A percentile compares a stretch with the other conserved stretches of the same genome.
Conservation (phyloP, 2,888 invertebrate species). For the Priocnemis perturbator region DNA sequence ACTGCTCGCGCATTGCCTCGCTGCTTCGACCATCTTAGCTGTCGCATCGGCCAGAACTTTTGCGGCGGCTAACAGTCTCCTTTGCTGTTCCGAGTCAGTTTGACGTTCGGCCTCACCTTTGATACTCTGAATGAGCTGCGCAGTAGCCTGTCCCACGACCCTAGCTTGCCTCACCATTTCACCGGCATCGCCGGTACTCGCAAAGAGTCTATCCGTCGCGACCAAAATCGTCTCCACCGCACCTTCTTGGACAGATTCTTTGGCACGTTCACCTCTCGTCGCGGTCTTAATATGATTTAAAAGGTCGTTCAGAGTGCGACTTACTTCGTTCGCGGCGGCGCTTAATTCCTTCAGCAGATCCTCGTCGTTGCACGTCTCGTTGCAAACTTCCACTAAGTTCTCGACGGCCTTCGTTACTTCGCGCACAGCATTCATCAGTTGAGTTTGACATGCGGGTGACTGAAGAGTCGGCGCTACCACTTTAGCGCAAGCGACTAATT, state of each 20-base stretch:
- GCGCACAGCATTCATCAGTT: slow-evolving; percentile 92
- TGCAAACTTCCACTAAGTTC: slow-evolving; percentile 88
- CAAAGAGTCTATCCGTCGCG: slow-evolving; percentile 91
- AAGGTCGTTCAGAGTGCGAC: slow-evolving; percentile 91
- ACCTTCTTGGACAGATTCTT: slow-evolving; percentile 82
- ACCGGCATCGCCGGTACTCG: slow-evolving; percentile 89
- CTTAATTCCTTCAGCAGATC: slow-evolving; percentile 85
- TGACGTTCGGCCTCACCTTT: slow-evolving; percentile 95
- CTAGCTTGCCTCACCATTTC: slow-evolving; percentile 97
- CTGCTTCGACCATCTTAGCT: slow-evolving; percentile 97
- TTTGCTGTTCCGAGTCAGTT: slow-evolving; percentile 91
- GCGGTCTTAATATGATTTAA: slow-evolving; percentile 90
- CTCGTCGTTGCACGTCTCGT: slow-evolving; percentile 83
- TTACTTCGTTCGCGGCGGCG: slow-evolving; percentile 91
- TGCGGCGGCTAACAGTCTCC: slow-evolving; percentile 94
- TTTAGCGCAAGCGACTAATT: slow-evolving; percentile 97
- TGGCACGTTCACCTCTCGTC: slow-evolving; percentile 80
- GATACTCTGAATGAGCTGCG: slow-evolving; percentile 94
- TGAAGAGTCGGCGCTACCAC: slow-evolving; percentile 91
- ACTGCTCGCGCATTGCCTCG: slow-evolving; percentile 91
- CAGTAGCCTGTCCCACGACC: slow-evolving; percentile 94
- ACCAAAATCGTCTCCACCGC: slow-evolving; percentile 93
- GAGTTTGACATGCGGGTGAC: slow-evolving; percentile 90
- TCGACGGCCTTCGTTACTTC: slow-evolving; percentile 96
- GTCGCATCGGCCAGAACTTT: slow-evolving; percentile 97